These are phyloP conservation scores for Hemaris fuciformis DNA, from an alignment of 2,888 invertebrate genomes.

Conservation along the genomic window DNA sequence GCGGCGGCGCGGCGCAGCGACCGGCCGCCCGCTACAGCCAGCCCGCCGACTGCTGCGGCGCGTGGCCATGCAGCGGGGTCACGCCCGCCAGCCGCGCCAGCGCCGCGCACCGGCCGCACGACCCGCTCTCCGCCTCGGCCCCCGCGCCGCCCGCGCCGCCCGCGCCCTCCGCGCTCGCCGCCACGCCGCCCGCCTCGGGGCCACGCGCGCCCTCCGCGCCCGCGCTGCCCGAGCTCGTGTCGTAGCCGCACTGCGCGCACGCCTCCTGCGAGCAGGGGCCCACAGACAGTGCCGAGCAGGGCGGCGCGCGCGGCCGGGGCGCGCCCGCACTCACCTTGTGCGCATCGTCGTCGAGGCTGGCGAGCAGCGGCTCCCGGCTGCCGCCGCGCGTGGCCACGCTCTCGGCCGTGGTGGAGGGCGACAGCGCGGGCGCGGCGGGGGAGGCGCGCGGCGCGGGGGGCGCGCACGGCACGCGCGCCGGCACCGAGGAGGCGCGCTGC, in stretches of 20 bases:
- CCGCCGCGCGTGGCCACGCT: constrained; percentile 54
- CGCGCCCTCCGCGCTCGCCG: constrained; percentile 18
- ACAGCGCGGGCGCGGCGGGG: constrained; percentile 36
- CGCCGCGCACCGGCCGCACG: constrained; percentile 81
- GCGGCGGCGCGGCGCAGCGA: not conserved
- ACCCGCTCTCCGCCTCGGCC: constrained; percentile 23
- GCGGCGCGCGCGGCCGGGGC: not conserved
- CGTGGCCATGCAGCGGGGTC: constrained; percentile 88
- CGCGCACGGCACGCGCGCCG: constrained; percentile 34
- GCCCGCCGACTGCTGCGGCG: constrained; percentile 84
- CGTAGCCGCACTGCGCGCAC: not conserved
- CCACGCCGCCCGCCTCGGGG: constrained; percentile 13
- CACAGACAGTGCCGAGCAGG: not conserved
- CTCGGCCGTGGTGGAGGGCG: constrained; percentile 39
- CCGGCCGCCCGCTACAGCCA: constrained; percentile 77
- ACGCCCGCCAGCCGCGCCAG: constrained; percentile 86
- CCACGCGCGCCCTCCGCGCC: constrained; percentile 42
- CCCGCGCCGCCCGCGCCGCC: constrained; percentile 18
- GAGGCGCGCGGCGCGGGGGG: constrained; percentile 58
- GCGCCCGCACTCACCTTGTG: constrained; percentile 49
- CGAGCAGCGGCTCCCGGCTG: constrained; percentile 85
- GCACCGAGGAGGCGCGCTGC: constrained; percentile 55
- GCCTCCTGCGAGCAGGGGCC: constrained; percentile 18
- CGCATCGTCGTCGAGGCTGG: constrained; percentile 76
- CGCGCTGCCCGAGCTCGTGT: not conserved